Conservation (phyloP, 2,888 invertebrate species). For the Rhamnusium bicolor region DNA sequence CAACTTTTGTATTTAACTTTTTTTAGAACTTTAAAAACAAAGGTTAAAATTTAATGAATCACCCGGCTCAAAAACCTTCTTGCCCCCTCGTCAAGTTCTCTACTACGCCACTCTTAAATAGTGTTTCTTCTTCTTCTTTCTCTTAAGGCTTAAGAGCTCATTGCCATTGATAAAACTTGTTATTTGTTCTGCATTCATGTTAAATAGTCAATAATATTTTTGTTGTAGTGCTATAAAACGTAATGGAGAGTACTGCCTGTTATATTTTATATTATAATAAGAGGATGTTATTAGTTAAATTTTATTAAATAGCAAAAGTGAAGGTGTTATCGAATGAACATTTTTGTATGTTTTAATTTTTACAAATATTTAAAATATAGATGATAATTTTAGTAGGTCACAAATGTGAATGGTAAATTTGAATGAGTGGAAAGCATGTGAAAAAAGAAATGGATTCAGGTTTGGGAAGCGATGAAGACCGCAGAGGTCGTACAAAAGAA, state of each 20-base stretch:
- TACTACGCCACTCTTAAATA: background rate
- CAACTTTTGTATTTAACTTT: no score
- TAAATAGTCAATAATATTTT: slow-evolving; percentile 13
- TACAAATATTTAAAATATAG: background rate
- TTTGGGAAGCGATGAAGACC: slow-evolving; percentile 69
- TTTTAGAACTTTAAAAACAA: no score
- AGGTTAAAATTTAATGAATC: no score
- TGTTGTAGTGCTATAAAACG: background rate
- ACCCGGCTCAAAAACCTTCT: no score
- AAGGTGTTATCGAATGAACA: background rate
- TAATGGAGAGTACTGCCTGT: background rate
- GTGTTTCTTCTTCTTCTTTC: slow-evolving; percentile 4
- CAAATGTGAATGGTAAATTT: slow-evolving; percentile 42
- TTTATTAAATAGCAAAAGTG: background rate
- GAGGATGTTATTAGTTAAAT: background rate
- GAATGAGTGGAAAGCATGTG: slow-evolving; percentile 57
- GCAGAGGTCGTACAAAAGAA: slow-evolving; percentile 66
- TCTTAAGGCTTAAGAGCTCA: background rate
- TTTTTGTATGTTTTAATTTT: slow-evolving; percentile 4
- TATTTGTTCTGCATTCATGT: background rate
- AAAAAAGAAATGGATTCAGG: slow-evolving; percentile 68
- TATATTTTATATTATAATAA: background rate
- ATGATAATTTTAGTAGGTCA: slow-evolving; percentile 49
- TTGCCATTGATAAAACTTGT: slow-evolving; percentile 1
- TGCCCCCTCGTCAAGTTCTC: no score